Percentiles rank a stretch among this genome's conserved stretches.
Evolutionary conservation across 2,113 vertebrate species (phyloP).

Genomic region (Prionailurus bengalensis): DNA sequence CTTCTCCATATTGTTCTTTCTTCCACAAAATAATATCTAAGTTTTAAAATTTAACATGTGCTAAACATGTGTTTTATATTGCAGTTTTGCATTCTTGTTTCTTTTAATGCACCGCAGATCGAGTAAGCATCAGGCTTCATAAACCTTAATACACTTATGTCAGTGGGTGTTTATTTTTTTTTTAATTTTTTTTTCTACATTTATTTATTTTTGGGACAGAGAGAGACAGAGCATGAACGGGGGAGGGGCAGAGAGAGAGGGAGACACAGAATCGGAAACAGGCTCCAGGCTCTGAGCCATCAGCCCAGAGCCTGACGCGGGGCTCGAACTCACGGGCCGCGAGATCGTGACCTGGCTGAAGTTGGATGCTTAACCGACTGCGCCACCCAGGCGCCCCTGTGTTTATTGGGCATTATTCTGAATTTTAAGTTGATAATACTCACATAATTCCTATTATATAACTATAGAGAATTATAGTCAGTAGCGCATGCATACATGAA

Average conservation of each 20-base stretch:
- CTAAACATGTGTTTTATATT: not conserved
- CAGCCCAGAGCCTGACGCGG: too few species aligned
- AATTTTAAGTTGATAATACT: not conserved
- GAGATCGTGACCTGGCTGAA: too few species aligned
- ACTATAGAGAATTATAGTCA: not conserved
- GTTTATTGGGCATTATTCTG: not conserved
- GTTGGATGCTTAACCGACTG: too few species aligned
- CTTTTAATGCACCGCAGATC: not conserved
- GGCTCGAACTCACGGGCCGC: too few species aligned
- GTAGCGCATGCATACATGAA: not conserved
- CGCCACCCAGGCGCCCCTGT: not conserved
- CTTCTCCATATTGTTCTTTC: not conserved
- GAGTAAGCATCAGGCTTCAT: not conserved
- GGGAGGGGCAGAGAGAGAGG: too few species aligned
- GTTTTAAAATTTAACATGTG: not conserved
- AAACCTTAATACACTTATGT: not conserved
- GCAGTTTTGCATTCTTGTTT: not conserved
- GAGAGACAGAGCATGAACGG: too few species aligned
- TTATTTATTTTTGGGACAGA: too few species aligned
- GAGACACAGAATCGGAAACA: too few species aligned
- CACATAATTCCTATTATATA: not conserved
- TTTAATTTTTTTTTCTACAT: too few species aligned
- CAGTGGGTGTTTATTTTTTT: not conserved
- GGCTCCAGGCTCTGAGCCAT: too few species aligned
- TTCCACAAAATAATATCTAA: not conserved